Conservation (phyloP, 2,113 vertebrate genomes). For the Arizona elegans region DNA sequence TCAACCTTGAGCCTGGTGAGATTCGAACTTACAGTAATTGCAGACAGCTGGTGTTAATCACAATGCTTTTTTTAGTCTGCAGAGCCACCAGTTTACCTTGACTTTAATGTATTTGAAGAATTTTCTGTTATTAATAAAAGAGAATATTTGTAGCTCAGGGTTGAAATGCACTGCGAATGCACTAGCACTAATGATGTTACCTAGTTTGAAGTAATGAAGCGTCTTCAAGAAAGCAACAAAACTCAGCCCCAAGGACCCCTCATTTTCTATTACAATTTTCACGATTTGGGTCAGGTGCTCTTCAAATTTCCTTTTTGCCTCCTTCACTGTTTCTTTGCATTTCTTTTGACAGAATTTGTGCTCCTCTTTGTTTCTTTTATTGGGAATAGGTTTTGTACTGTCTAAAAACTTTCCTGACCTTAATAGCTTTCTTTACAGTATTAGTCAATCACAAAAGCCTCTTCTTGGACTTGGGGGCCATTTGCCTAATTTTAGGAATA, state of each 20-base stretch:
- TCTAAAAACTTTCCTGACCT: neutral
- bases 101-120: no score
- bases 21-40: no score
- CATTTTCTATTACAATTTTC: neutral
- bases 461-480: neutral
- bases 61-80: no score
- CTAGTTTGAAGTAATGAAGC: no score
- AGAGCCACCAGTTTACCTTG: neutral
- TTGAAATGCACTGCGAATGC: no score
- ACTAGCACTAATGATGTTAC: no score
- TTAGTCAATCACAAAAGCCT: neutral
- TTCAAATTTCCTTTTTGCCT: neutral
- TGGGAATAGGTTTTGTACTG: neutral
- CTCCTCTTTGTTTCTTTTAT: neutral
- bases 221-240: no score
- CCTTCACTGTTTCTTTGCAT: neutral
- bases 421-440: neutral
- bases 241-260: no score
- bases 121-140: neutral
- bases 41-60: no score
- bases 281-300: neutral
- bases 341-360: neutral
- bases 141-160: no score
- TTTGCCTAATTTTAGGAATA: no score
- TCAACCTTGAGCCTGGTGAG: no score